Base-by-base conservation (phyloP, 1,140 invertebrate species). In the Trigoniulus corallinus region DNA sequence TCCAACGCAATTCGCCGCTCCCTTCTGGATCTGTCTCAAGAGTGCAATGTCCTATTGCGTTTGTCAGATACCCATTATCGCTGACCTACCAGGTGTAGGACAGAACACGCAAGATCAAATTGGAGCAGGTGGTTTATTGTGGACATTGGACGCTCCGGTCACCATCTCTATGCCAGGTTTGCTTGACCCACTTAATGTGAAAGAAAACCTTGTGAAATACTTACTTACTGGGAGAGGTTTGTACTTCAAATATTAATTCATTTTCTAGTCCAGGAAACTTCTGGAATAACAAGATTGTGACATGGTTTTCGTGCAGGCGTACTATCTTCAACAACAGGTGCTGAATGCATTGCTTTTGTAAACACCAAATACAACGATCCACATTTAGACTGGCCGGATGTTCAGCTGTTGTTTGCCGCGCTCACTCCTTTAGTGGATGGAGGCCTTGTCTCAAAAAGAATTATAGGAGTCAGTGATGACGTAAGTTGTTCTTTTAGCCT, bases 211-310 rank as follows among this genome's bases (percentile, higher is more conserved):
- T n/a, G n/a, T n/a, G n/a, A n/a, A n/a, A n/a, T n/a, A n/a, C n/a
- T n/a, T n/a, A n/a, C n/a, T n/a, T n/a, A n/a, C n/a, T n/a, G n/a
- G n/a, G n/a, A n/a, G n/a, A n/a, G n/a, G n/a, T n/a, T n/a, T n/a
- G n/a, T n/a, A n/a, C n/a, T n/a, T n/a, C n/a, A n/a, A n/a, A n/a
- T n/a, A n/a, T n/a, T n/a, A n/a, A n/a, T n/a, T n/a, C n/a, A n/a
- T n/a, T n/a, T n/a, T n/a, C n/a, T n/a, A n/a, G 82, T 81, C 0
- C 78, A 88, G 46, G 85, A 76, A 44, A 82, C 10, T n/a, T n/a
- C n/a, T n/a, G n/a, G n/a, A n/a, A n/a, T n/a, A n/a, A n/a, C n/a
- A n/a, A n/a, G 29, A 34, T 34, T 7, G 7, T 34, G 29, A 34
- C 15, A 7, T 34, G 29, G 7, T 7, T 7, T 34, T 34, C 7